phyloP scores from a whole-genome alignment of 1,140 invertebrate genomes.

The Drosophila setifemur region DNA sequence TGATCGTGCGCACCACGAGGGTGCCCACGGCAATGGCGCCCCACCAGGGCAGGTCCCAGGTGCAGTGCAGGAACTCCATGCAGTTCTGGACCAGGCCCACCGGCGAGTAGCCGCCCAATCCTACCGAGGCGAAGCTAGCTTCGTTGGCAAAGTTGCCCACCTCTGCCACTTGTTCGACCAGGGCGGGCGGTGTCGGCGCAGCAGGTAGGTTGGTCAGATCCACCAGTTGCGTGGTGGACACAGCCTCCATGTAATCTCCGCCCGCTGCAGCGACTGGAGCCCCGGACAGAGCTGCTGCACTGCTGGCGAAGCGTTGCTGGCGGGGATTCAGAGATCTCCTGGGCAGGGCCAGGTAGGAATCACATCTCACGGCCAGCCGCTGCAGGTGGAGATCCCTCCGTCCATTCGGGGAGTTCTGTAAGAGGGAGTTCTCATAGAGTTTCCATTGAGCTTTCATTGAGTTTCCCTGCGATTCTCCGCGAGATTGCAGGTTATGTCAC shows the following conservation, averaged over 20 bases:
- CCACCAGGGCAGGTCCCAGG: conserved; percentile 94
- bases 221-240: conserved; percentile 63
- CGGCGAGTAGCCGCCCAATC: conserved; percentile 90
- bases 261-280: neutral
- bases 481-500: conserved; percentile 46
- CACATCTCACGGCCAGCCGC: neutral
- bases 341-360: neutral
- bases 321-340: neutral
- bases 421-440: conserved; percentile 9
- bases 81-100: conserved; percentile 90
- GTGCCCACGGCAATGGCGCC: conserved; percentile 91
- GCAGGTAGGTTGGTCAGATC: conserved; percentile 84
- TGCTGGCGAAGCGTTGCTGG: conserved; percentile 57
- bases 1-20: conserved; percentile 86
- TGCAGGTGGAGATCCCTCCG: conserved; percentile 21
- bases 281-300: neutral
- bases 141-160: conserved; percentile 84
- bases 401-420: neutral
- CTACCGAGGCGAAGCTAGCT: conserved; percentile 90
- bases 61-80: conserved; percentile 92
- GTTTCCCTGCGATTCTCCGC: neutral
- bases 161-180: conserved; percentile 71
- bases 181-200: conserved; percentile 83
- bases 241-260: conserved; percentile 8
- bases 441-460: conserved; percentile 23